Evolutionary conservation across 1,140 invertebrate species (phyloP), one percentile per base, ranked within the genome.

Genomic region (Copidosoma floridanum): DNA sequence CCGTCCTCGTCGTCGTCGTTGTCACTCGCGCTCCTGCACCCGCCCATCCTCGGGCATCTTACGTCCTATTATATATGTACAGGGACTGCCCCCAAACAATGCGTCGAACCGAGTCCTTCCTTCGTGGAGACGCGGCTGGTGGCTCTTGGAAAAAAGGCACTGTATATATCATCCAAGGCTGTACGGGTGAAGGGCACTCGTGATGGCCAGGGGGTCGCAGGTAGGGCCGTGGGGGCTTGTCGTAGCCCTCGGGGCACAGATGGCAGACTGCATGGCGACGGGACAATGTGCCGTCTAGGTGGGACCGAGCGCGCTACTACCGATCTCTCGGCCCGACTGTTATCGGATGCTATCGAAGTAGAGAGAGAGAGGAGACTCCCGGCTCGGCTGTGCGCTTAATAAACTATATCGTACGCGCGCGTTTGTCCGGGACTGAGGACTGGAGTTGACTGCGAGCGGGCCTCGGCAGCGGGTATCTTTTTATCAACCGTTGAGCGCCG

Each of bases 401-500:
- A n/a, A n/a, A n/a, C n/a, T n/a, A n/a, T n/a, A n/a, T n/a, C n/a
- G n/a, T n/a, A n/a, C n/a, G n/a, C n/a, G n/a, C n/a, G n/a, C n/a
- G n/a, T n/a, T n/a, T n/a, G n/a, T n/a, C n/a, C 64, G 44, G 63
- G 65, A 71, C 59, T 70, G 72, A 69, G 60, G 66, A 64, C 68
- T 40, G n/a, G n/a, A n/a, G n/a, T n/a, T n/a, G 65, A 79, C 78
- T 80, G 76, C 63, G 66, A 71, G 60, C 57, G 68, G 61, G 70
- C 61, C 73, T 70, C 63, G 68, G 64, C 67, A 66, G 72, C 68
- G 67, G 76, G 76, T 77, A 80, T 80, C 78, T 80, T 78, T n/a
- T 80, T 80, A 80, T 79, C 76, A 78, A 76, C 72, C 68, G 74
- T 70, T 74, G 71, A 72, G 68, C 68, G 68, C 69, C 59, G 66